phyloP scores from a whole-genome alignment of 2,888 invertebrate species.

The Macropis europaea region DNA sequence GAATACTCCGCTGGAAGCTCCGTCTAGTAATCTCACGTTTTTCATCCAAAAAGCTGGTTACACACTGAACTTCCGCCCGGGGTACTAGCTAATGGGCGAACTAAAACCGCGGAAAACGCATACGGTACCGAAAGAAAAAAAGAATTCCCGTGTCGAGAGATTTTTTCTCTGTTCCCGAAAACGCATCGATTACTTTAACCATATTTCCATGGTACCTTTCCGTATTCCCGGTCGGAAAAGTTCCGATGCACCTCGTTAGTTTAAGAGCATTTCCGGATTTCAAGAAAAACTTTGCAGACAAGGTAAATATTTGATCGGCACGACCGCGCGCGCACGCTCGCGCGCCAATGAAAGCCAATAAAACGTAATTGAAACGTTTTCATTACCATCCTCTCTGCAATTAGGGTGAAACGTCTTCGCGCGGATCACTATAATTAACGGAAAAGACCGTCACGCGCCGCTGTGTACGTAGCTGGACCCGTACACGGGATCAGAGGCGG shows the following conservation, averaged over 20 bases:
- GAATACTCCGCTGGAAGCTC: background rate
- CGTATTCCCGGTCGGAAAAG: slow-evolving; percentile 28
- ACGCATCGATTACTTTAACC: slow-evolving; percentile 24
- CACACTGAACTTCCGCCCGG: background rate
- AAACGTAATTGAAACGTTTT: slow-evolving; percentile 32
- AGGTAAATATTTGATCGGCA: slow-evolving; percentile 42
- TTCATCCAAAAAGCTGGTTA: background rate
- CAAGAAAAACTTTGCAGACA: slow-evolving; percentile 54
- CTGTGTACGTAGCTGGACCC: background rate
- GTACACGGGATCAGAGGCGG: background rate
- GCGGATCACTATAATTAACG: slow-evolving; percentile 10
- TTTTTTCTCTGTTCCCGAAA: slow-evolving; percentile 1
- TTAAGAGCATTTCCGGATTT: slow-evolving; percentile 52
- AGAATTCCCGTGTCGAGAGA: background rate
- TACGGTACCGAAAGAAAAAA: background rate
- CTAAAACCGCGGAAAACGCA: background rate
- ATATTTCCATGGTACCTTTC: slow-evolving; percentile 22
- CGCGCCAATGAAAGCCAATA: slow-evolving; percentile 37
- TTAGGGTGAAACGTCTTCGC: slow-evolving; percentile 8
- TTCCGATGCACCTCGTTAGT: slow-evolving; percentile 51
- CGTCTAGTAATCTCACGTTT: background rate
- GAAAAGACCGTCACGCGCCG: background rate
- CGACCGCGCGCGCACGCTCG: background rate
- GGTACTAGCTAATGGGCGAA: slow-evolving; percentile 10
- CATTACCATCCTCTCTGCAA: slow-evolving; percentile 8